Evolutionary conservation across 2,113 vertebrate genomes (phyloP).

Genomic region (Odocoileus virginianus): DNA sequence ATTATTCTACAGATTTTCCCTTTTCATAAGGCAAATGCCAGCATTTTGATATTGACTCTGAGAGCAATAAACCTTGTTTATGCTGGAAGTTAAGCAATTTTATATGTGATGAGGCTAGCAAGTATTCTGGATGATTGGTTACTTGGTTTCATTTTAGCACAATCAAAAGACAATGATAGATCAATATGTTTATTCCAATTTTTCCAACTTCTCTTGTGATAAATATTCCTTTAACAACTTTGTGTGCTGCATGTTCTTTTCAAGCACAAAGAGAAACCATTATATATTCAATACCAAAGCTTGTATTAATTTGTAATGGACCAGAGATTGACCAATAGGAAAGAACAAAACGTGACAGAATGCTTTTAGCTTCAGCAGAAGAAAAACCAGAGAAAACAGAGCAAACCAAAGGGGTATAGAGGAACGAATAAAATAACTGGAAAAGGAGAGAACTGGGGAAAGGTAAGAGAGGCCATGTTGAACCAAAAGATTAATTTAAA

Average conservation of each 20-base stretch:
- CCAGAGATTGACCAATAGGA: slow-evolving; percentile 29
- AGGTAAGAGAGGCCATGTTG: neutral
- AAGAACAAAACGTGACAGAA: slow-evolving; percentile 44
- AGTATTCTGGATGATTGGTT: neutral
- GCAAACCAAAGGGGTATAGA: neutral
- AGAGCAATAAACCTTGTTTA: neutral
- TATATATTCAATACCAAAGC: slow-evolving; percentile 39
- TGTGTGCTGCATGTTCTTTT: slow-evolving; percentile 9
- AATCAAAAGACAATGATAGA: slow-evolving; percentile 11
- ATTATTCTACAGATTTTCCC: neutral
- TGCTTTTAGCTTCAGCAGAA: slow-evolving; percentile 8
- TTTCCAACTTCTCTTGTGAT: slow-evolving; percentile 8
- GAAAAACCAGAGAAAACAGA: neutral
- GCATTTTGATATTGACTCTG: neutral
- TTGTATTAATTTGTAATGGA: slow-evolving; percentile 48
- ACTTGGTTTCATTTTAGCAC: slow-evolving; percentile 31
- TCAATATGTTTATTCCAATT: neutral
- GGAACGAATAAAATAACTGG: neutral
- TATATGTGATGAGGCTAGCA: neutral
- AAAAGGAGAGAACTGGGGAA: neutral
- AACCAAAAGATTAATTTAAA: neutral
- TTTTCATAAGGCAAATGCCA: neutral
- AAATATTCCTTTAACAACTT: neutral
- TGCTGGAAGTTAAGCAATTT: neutral
- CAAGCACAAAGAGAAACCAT: slow-evolving; percentile 6